Base-by-base conservation (phyloP, 2,797 vertebrate species). In the Capromys pilorides region DNA sequence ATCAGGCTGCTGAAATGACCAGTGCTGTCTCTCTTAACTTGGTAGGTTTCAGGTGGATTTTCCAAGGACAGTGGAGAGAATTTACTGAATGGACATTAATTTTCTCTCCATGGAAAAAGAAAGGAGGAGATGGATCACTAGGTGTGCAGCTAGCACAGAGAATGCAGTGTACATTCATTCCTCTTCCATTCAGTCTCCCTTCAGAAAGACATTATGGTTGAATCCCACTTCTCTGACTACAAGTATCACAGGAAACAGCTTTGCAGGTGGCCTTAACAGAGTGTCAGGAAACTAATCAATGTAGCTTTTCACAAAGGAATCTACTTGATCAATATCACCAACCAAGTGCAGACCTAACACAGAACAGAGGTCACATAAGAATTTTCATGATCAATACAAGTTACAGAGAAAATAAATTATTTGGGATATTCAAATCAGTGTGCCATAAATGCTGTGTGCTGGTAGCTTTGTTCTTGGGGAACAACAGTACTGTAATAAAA, bases 281-380 rank as follows among this genome's bases (percentile, higher is more conserved):
- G 71, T 88, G 94, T 95, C 93, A 92, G 90, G 91, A 94, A 94
- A 93, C 82, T 22, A 95, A 96, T 97, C 96, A 95, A 85, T 97
- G 95, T 73, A 82, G 71, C 96, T 95, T 97, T 96, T 91, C 93
- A 96, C 96, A 95, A 93, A 96, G 86, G 94, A 95, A 96, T 96
- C 95, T 80, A 66, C 94, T 94, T 59, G 90, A 95, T 97, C 97
- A 77, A 97, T 96, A 96, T 86, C 94, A 86, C 71, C 80, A 77
- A 71, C 94, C 88, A 85, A 86, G 18, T 61, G 67, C 80, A 87
- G 59, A 41, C 92, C 90, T 94, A 93, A 92, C 90, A 90, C 84
- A 94, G 79, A 95, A 90, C 84, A 93, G 79, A 95, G 95, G 91
- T 96, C 86, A 77, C 92, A 73, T 77, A 71, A 62, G 67, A 24